Conservation (phyloP, 2,113 vertebrate genomes). For the Forbesichthys papilliferus region DNA sequence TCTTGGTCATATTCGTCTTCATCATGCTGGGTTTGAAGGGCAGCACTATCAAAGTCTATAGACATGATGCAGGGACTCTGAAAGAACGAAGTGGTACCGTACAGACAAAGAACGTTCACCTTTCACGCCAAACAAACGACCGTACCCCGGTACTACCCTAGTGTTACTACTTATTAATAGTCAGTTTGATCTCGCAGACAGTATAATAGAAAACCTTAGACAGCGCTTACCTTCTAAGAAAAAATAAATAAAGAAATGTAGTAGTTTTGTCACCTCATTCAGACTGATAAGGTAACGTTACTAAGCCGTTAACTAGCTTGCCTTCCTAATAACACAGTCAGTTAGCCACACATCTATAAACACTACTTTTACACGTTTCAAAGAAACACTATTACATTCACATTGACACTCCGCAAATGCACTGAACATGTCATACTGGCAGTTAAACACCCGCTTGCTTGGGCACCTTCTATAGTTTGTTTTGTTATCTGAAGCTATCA, state of each 20-base stretch:
- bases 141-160: no score
- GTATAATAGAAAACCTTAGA: no score
- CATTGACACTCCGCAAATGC: no score
- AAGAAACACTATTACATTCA: neutral
- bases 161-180: no score
- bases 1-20: slow-evolving; percentile 80
- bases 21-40: slow-evolving; percentile 77
- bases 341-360: neutral
- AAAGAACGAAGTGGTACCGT: neutral
- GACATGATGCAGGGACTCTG: slow-evolving; percentile 69
- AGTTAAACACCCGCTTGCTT: no score
- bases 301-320: slow-evolving; percentile 3
- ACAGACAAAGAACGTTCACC: neutral
- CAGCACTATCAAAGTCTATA: slow-evolving; percentile 79
- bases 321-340: no score
- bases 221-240: no score
- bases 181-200: no score
- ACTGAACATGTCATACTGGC: no score
- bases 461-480: neutral
- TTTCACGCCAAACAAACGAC: neutral
- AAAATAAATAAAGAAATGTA: no score
- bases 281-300: neutral
- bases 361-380: neutral
- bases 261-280: no score
- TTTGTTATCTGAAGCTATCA: slow-evolving; percentile 1